Conservation (phyloP, 2,888 invertebrate species). For the Malthinus seriepunctatus region DNA sequence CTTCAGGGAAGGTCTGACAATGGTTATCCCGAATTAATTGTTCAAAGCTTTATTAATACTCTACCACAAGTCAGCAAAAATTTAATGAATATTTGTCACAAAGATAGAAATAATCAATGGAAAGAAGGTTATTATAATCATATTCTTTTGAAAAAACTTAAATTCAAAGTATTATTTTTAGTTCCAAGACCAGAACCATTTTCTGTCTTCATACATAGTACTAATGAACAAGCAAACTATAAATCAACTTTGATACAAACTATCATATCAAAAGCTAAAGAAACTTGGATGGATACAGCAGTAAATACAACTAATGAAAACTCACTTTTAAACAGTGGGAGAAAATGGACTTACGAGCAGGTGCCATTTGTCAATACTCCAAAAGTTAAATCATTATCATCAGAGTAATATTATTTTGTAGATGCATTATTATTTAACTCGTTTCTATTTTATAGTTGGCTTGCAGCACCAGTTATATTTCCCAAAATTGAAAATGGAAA, state of each 20-base stretch:
- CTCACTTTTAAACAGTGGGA: conserved; percentile 47
- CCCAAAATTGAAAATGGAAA: conserved; percentile 32
- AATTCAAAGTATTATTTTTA: conserved; percentile 44
- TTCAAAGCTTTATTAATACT: conserved; percentile 41
- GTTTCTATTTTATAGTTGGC: conserved; percentile 16
- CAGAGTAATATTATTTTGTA: conserved; percentile 33
- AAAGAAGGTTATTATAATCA: conserved; percentile 40
- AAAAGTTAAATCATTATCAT: conserved; percentile 42
- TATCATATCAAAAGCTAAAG: conserved; percentile 56
- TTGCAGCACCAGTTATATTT: conserved; percentile 32
- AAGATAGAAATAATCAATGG: conserved; percentile 41
- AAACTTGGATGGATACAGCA: conserved; percentile 52
- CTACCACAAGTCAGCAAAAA: conserved; percentile 46
- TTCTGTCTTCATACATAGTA: conserved; percentile 60
- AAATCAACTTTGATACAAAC: conserved; percentile 56
- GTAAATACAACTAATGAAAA: conserved; percentile 34
- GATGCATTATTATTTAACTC: not conserved
- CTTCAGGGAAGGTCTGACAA: conserved; percentile 42
- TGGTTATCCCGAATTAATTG: conserved; percentile 38
- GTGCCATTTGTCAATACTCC: conserved; percentile 68
- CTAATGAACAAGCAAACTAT: conserved; percentile 49
- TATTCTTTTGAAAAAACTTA: not conserved
- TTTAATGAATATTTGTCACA: conserved; percentile 42
- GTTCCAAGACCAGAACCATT: conserved; percentile 61
- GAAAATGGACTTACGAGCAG: conserved; percentile 54